Evolutionary conservation across 2,797 vertebrate species (phyloP).

Genomic region (Helarctos malayanus): DNA sequence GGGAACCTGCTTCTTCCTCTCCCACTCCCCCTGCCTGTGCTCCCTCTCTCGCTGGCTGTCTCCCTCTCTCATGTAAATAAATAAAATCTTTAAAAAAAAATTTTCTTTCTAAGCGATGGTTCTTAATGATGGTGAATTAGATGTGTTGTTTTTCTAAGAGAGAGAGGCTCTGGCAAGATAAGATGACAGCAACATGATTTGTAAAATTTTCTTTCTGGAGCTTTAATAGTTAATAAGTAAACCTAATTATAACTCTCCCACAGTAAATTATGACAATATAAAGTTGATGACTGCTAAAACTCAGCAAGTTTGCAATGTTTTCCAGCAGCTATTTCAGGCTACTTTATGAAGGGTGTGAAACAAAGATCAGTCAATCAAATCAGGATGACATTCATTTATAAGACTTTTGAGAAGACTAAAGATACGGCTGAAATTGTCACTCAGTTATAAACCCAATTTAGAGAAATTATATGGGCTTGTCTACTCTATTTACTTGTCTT

Average conservation of each 20-base stretch:
- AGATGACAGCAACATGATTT: slow-evolving; percentile 58
- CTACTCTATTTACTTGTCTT: slow-evolving; percentile 26
- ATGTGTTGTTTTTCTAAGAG: background rate
- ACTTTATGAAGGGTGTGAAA: slow-evolving; percentile 71
- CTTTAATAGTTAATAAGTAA: slow-evolving; percentile 71
- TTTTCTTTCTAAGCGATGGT: slow-evolving; percentile 56
- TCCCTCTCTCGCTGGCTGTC: no score
- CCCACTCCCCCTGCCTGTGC: no score
- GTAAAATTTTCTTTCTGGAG: background rate
- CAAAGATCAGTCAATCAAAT: slow-evolving; percentile 67
- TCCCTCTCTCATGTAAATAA: no score
- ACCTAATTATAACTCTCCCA: slow-evolving; percentile 24
- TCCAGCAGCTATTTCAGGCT: background rate
- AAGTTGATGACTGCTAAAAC: slow-evolving; percentile 32
- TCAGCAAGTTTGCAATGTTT: slow-evolving; percentile 57
- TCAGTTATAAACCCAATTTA: background rate
- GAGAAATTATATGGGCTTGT: background rate
- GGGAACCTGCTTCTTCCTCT: no score
- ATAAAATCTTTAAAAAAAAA: no score
- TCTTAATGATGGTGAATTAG: slow-evolving; percentile 42
- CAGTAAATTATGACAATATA: slow-evolving; percentile 59
- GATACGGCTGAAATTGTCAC: slow-evolving; percentile 17
- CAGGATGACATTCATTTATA: slow-evolving; percentile 37
- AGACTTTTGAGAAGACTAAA: background rate
- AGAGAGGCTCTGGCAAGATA: slow-evolving; percentile 7